Evolutionary conservation across 2,888 invertebrate species (phyloP).

Genomic region (Microplitis manilae): DNA sequence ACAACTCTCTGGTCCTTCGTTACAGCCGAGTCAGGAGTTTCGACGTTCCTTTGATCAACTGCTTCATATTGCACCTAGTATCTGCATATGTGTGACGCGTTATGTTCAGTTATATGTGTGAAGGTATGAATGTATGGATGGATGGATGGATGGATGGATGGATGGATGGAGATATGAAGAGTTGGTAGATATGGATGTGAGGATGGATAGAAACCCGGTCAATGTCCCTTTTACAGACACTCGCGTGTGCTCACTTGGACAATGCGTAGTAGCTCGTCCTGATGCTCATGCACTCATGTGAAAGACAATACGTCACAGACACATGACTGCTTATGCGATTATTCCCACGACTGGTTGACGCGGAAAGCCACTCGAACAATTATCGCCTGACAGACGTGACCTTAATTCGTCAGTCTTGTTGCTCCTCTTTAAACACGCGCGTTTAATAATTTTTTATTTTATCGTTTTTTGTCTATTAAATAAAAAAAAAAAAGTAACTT

Average conservation of each 20-base stretch:
- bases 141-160: neutral
- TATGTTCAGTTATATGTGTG: neutral
- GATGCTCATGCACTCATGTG: slow-evolving; percentile 22
- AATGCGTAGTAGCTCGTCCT: slow-evolving; percentile 1
- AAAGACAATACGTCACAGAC: slow-evolving; percentile 21
- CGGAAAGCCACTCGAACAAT: slow-evolving; percentile 17
- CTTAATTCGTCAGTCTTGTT: slow-evolving; percentile 25
- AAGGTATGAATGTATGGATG: neutral
- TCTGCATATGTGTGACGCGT: slow-evolving; percentile 9
- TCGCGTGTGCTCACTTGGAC: slow-evolving; percentile 14
- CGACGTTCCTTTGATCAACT: slow-evolving; percentile 36
- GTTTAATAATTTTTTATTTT: neutral
- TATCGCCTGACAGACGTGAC: slow-evolving; percentile 24
- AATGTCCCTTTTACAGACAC: slow-evolving; percentile 16
- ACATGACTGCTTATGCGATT: slow-evolving; percentile 11
- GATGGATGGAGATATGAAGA: neutral
- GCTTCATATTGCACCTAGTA: slow-evolving; percentile 7
- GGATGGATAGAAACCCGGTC: slow-evolving; percentile 8
- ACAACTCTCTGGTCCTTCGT: slow-evolving; percentile 25
- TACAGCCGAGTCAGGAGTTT: slow-evolving; percentile 38
- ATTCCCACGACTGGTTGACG: slow-evolving; percentile 32
- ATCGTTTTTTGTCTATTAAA: too few relatives aligned
- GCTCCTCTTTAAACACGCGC: neutral
- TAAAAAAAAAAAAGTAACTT: too few relatives aligned
- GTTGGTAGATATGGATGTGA: neutral